Evolutionary conservation across 2,888 invertebrate genomes (phyloP).

Genomic region (Halocaridina rubra): DNA sequence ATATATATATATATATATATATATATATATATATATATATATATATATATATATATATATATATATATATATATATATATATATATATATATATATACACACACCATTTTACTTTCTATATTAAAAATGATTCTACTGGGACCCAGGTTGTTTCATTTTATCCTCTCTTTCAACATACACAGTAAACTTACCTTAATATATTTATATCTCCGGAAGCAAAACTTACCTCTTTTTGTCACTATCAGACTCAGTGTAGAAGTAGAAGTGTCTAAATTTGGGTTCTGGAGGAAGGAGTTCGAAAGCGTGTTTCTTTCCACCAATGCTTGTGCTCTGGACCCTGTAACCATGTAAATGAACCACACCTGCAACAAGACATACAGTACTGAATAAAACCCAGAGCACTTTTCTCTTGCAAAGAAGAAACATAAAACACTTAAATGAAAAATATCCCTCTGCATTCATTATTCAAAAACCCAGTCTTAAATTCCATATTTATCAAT

Average conservation of each 20-base stretch:
- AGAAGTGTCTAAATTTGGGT: constrained; percentile 86
- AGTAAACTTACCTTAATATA: too few relatives aligned
- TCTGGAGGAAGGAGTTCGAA: constrained; percentile 93
- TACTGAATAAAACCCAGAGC: too few relatives aligned
- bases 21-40: too few relatives aligned
- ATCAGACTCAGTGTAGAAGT: constrained; percentile 93
- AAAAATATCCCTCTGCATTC: too few relatives aligned
- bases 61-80: neutral
- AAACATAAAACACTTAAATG: too few relatives aligned
- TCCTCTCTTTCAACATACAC: too few relatives aligned
- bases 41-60: neutral
- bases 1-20: too few relatives aligned
- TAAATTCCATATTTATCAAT: too few relatives aligned
- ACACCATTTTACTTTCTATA: neutral
- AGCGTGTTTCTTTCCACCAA: constrained; percentile 86
- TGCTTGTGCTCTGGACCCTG: constrained; percentile 84
- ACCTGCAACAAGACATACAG: constrained; percentile 72
- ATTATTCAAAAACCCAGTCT: too few relatives aligned
- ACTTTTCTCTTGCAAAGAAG: too few relatives aligned
- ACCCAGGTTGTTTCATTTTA: too few relatives aligned
- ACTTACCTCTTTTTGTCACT: constrained; percentile 92
- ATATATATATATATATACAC: neutral
- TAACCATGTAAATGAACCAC: constrained; percentile 95
- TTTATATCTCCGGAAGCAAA: too few relatives aligned
- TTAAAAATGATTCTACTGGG: neutral